Conservation (phyloP, 2,888 invertebrate species). For the Cephus pygmeus region DNA sequence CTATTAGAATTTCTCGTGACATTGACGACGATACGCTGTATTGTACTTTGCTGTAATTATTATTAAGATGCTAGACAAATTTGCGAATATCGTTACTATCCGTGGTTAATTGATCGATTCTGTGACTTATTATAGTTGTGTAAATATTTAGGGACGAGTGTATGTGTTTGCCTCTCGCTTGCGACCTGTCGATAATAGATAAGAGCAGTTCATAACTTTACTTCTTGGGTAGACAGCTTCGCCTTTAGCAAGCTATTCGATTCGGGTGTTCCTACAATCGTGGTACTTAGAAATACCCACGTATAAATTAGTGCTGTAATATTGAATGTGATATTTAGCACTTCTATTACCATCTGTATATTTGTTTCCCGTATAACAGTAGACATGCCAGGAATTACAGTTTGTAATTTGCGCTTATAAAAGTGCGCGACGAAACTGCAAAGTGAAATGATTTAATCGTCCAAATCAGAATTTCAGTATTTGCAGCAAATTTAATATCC, state of each 20-base stretch:
- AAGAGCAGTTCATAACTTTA: background rate
- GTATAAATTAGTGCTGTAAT: background rate
- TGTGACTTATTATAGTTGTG: background rate
- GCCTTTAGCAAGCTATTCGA: background rate
- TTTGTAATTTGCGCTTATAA: background rate
- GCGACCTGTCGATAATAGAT: background rate
- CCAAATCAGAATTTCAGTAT: background rate
- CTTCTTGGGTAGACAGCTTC: background rate
- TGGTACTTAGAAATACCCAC: background rate
- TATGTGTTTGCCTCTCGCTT: background rate
- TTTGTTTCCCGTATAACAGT: background rate
- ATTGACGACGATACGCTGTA: background rate
- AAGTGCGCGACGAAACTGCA: background rate
- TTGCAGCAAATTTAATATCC: background rate
- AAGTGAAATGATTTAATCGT: background rate
- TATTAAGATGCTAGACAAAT: background rate
- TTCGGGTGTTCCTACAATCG: background rate
- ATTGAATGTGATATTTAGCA: background rate
- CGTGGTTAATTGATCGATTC: background rate
- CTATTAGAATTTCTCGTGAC: background rate
- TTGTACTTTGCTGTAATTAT: background rate
- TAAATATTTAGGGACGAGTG: background rate
- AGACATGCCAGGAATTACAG: background rate
- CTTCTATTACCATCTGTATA: background rate
- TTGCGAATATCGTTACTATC: background rate